These are phyloP conservation scores for Chaetoderma sp. DNA, from an alignment of 2,888 invertebrate species.

Conservation along the genomic window DNA sequence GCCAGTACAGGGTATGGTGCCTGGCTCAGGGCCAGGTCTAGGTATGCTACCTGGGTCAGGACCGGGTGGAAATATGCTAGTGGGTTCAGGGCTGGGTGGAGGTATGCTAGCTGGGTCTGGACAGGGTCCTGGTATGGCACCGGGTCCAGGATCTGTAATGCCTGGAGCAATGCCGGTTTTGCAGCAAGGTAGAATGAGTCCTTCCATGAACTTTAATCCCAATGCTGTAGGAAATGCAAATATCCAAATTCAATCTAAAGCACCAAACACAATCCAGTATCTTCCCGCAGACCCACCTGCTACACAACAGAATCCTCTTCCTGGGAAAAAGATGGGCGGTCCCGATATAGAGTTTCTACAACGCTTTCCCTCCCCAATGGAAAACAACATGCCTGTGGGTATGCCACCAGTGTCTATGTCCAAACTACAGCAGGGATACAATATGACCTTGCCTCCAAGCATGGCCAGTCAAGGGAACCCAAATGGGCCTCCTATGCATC, in stretches of 20 bases:
- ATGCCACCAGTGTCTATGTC: constrained; percentile 80
- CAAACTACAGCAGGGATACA: constrained; percentile 80
- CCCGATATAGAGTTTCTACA: constrained; percentile 74
- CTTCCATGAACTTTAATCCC: constrained; percentile 44
- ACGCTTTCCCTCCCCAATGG: constrained; percentile 90
- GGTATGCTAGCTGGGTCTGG: background rate
- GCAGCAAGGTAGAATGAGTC: constrained; percentile 28
- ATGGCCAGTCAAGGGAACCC: constrained; percentile 23
- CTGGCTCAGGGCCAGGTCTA: too few species aligned
- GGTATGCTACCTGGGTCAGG: constrained; percentile 21
- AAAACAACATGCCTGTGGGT: too few species aligned
- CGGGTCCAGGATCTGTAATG: constrained; percentile 21
- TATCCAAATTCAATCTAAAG: constrained; percentile 91
- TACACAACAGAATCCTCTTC: constrained; percentile 48
- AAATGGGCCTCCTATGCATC: constrained; percentile 40
- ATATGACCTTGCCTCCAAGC: constrained; percentile 27
- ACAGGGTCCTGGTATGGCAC: constrained; percentile 7
- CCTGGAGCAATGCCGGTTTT: constrained; percentile 35
- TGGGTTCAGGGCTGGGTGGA: background rate
- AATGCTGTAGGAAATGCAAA: constrained; percentile 79
- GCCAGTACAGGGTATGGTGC: too few species aligned
- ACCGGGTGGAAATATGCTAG: background rate
- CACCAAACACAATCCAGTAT: constrained; percentile 98
- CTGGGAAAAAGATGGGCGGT: constrained; percentile 23
- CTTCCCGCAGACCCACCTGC: constrained; percentile 93